A percentile compares a stretch with the other conserved stretches of the same genome.
Evolutionary conservation across 2,113 vertebrate species (phyloP).

Genomic region (Taurulus bubalis): DNA sequence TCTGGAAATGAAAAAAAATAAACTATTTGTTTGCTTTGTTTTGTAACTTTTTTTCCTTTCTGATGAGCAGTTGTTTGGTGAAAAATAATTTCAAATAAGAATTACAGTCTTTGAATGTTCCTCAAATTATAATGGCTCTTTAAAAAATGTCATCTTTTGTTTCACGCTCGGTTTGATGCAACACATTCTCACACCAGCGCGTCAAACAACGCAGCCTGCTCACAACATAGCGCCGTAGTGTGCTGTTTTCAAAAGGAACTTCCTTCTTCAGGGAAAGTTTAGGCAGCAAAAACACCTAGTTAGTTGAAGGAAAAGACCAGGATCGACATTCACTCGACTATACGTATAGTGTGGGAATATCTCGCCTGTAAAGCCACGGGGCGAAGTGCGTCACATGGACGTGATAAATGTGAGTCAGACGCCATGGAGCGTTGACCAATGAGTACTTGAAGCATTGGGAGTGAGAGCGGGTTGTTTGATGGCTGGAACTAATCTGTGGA

Average conservation of each 20-base stretch:
- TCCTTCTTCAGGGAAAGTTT: neutral
- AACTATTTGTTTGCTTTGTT: conserved; percentile 65
- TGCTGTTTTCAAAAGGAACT: neutral
- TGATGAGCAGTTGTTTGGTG: conserved; percentile 52
- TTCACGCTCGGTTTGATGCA: conserved; percentile 63
- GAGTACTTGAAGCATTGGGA: neutral
- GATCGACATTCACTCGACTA: too few relatives aligned
- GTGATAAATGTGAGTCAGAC: too few relatives aligned
- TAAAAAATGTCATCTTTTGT: conserved; percentile 66
- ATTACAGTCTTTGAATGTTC: conserved; percentile 60
- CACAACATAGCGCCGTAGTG: neutral
- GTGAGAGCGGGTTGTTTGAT: conserved; percentile 54
- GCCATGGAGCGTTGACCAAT: neutral
- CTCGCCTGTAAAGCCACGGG: too few relatives aligned
- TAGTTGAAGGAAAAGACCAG: too few relatives aligned
- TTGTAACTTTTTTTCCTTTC: conserved; percentile 32
- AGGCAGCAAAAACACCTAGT: too few relatives aligned
- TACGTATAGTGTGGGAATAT: too few relatives aligned
- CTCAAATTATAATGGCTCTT: conserved; percentile 51
- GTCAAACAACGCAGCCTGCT: too few relatives aligned
- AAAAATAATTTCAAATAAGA: conserved; percentile 66
- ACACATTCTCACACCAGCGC: too few relatives aligned
- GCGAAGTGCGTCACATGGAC: too few relatives aligned
- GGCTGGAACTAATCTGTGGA: conserved; percentile 37
- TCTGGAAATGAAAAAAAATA: conserved; percentile 55